These are phyloP conservation scores for Medauroidea extradentata DNA, from an alignment of 1,140 invertebrate genomes.

Conservation along the genomic window DNA sequence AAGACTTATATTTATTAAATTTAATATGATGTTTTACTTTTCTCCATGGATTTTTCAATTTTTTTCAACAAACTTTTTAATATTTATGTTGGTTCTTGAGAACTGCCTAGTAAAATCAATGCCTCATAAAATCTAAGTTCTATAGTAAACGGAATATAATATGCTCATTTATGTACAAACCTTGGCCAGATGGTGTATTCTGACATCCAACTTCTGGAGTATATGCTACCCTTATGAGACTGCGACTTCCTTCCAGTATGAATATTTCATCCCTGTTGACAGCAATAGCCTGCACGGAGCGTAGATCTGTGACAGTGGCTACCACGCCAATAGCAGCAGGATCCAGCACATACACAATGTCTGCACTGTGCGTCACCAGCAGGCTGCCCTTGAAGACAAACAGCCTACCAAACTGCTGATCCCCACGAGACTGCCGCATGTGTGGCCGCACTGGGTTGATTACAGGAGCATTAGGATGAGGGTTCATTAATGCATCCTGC, in stretches of 20 bases:
- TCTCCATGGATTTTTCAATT: no score
- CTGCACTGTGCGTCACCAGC: conserved; percentile 68
- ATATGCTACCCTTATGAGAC: conserved; percentile 59
- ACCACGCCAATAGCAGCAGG: conserved; percentile 52
- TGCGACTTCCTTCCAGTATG: conserved; percentile 63
- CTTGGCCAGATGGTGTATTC: no score
- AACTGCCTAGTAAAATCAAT: no score
- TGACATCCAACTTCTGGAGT: conserved; percentile 46
- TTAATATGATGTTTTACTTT: no score
- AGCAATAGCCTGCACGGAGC: conserved; percentile 51
- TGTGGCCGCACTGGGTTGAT: conserved; percentile 58
- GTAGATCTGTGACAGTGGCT: conserved; percentile 42
- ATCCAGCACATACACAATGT: conserved; percentile 69
- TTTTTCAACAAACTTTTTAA: no score
- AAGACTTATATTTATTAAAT: no score
- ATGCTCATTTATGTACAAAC: no score
- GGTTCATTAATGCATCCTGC: conserved; percentile 55
- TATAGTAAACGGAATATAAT: no score
- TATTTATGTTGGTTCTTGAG: no score
- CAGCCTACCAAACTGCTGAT: conserved; percentile 63
- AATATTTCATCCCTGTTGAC: conserved; percentile 75
- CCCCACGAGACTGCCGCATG: conserved; percentile 46
- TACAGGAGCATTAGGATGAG: conserved; percentile 58
- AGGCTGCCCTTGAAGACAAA: conserved; percentile 63
- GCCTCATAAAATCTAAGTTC: no score